Percentiles rank a stretch among this genome's conserved stretches.
Conservation (phyloP, 1,140 invertebrate species). For the Hycleus phaleratus region DNA sequence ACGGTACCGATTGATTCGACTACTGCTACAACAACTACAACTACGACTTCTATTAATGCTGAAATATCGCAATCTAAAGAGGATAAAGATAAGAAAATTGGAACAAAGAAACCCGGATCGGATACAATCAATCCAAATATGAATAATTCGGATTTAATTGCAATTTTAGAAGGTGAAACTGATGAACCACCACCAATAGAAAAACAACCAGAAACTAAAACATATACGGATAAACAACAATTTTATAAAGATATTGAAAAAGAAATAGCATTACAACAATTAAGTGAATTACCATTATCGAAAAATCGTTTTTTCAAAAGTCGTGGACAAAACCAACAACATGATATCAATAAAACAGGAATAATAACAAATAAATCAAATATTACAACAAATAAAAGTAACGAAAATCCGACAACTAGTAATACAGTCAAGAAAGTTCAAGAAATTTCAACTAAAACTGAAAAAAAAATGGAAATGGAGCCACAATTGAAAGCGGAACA, state of each 20-base stretch:
- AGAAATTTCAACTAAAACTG: not conserved
- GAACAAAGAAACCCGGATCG: slow-evolving; percentile 2
- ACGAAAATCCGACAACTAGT: not conserved
- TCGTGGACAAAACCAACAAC: not conserved
- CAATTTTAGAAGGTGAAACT: slow-evolving; percentile 37
- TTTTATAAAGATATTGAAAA: slow-evolving; percentile 10
- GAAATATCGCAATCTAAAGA: not conserved
- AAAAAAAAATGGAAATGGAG: slow-evolving; percentile 14
- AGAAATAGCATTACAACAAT: slow-evolving; percentile 37
- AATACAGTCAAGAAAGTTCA: not conserved
- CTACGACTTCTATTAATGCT: not conserved
- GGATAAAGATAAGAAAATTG: slow-evolving; percentile 1
- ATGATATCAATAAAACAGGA: not conserved
- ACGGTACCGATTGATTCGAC: not conserved
- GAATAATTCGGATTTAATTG: slow-evolving; percentile 37
- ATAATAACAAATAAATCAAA: not conserved
- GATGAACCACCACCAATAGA: slow-evolving; percentile 3
- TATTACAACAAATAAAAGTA: not conserved
- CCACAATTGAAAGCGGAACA: slow-evolving; percentile 19
- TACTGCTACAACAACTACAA: not conserved
- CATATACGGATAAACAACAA: slow-evolving; percentile 9
- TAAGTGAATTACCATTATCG: slow-evolving; percentile 30
- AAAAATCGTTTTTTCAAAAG: slow-evolving; percentile 11
- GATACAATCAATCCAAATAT: slow-evolving; percentile 5
- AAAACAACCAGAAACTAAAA: not conserved